Evolutionary conservation across 2,888 invertebrate species (phyloP).

Genomic region (Neoaliturus tenellus): DNA sequence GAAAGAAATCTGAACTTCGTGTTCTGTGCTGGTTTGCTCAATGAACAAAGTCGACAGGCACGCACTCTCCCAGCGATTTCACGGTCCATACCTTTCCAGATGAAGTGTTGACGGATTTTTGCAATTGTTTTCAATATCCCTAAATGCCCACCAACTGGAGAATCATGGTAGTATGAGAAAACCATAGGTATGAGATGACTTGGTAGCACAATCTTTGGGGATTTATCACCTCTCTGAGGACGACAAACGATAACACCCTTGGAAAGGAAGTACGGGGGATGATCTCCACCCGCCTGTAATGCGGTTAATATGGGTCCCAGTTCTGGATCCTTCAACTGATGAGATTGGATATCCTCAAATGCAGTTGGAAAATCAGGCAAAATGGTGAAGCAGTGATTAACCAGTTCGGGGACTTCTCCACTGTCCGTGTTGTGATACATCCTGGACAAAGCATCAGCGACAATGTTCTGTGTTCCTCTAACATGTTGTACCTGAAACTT

Average conservation of each 20-base stretch:
- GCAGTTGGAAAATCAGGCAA: constrained; percentile 1
- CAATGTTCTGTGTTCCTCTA: constrained; percentile 13
- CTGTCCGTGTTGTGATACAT: constrained; percentile 25
- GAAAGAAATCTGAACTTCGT: constrained; percentile 3
- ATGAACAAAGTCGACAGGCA: constrained; percentile 13
- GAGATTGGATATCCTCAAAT: background rate
- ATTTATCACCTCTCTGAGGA: background rate
- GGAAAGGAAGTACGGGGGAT: background rate
- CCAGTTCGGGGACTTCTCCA: too few relatives aligned
- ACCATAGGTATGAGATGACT: constrained; percentile 34
- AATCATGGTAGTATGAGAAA: constrained; percentile 32
- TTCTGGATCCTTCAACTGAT: background rate
- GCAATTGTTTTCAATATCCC: constrained; percentile 21
- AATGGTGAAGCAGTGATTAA: too few relatives aligned
- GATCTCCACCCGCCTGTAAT: background rate
- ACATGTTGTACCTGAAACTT: constrained; percentile 33
- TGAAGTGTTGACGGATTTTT: constrained; percentile 21
- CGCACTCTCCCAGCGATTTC: background rate
- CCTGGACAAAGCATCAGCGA: constrained; percentile 30
- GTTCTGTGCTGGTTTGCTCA: constrained; percentile 46
- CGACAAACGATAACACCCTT: background rate
- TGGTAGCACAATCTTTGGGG: constrained; percentile 41
- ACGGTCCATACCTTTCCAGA: constrained; percentile 1
- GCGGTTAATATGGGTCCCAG: constrained; percentile 5
- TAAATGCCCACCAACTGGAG: constrained; percentile 30